Percentiles rank a stretch among this genome's conserved stretches.
These are phyloP conservation scores for Sebastes umbrosus DNA, from an alignment of 2,797 vertebrate species.

Conservation along the genomic window DNA sequence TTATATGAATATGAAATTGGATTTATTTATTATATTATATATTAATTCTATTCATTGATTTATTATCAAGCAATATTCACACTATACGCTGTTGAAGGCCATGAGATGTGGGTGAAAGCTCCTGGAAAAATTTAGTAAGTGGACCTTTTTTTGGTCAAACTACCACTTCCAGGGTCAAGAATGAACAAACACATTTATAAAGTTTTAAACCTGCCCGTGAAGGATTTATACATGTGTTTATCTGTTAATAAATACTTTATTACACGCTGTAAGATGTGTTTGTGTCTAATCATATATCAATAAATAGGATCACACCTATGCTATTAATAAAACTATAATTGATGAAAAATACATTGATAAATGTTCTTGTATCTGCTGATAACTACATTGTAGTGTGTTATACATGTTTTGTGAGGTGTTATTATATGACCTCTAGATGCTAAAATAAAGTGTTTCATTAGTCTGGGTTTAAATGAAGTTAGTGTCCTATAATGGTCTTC, in stretches of 20 bases:
- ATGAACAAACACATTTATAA: background rate
- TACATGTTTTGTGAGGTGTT: background rate
- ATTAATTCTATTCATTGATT: background rate
- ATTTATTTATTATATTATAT: background rate
- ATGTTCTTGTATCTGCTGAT: background rate
- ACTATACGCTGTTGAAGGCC: background rate
- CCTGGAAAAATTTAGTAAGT: background rate
- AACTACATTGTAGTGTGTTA: background rate
- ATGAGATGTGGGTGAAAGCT: background rate
- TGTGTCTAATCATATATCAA: background rate
- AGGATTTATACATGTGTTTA: background rate
- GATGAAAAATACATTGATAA: too few relatives aligned
- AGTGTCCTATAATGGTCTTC: background rate
- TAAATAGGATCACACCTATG: background rate
- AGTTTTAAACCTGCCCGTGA: background rate
- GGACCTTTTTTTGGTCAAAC: background rate
- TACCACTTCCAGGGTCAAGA: background rate
- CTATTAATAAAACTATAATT: background rate
- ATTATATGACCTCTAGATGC: background rate
- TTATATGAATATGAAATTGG: background rate
- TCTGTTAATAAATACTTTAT: background rate
- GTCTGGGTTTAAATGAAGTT: background rate
- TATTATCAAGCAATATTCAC: rapidly evolving
- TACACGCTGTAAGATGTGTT: background rate
- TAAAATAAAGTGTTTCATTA: background rate